phyloP scores from a whole-genome alignment of 2,888 invertebrate genomes.

The Aplocera efformata region DNA sequence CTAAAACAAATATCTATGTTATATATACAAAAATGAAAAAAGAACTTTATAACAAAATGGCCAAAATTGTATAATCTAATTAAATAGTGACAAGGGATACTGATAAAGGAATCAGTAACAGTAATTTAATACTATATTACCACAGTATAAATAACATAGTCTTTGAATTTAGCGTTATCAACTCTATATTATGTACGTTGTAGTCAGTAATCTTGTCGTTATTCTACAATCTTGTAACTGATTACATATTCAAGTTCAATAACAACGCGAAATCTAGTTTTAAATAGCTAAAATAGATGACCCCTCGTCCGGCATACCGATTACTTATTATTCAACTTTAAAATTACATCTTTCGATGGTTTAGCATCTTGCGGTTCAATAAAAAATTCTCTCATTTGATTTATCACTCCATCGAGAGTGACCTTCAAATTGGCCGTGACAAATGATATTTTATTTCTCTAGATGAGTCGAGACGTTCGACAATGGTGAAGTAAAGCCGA shows the following conservation, averaged over 20 bases:
- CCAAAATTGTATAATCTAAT: too few relatives aligned
- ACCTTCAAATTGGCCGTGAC: conserved; percentile 28
- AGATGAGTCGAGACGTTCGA: conserved; percentile 19
- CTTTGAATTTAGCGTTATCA: too few relatives aligned
- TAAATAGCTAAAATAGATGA: conserved; percentile 23
- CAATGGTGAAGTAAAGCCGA: conserved; percentile 25
- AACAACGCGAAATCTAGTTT: conserved; percentile 22
- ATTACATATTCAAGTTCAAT: conserved; percentile 24
- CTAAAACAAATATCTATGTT: too few relatives aligned
- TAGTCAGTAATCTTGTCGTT: too few relatives aligned
- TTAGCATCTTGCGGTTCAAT: conserved; percentile 10
- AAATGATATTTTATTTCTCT: conserved; percentile 20
- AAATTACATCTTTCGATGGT: conserved; percentile 15
- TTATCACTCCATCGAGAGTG: conserved; percentile 19
- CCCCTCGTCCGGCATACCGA: conserved; percentile 12
- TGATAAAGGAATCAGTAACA: too few relatives aligned
- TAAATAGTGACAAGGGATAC: too few relatives aligned
- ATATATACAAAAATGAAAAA: too few relatives aligned
- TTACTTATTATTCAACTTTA: conserved; percentile 14
- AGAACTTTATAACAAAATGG: too few relatives aligned
- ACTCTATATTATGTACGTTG: too few relatives aligned
- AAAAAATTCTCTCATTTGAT: conserved; percentile 16
- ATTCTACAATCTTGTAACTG: not conserved
- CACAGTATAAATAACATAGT: too few relatives aligned
- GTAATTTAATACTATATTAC: too few relatives aligned